A percentile compares a stretch with the other conserved stretches of the same genome.
Conservation (phyloP, 1,140 invertebrate genomes). For the Nasonia vitripennis region DNA sequence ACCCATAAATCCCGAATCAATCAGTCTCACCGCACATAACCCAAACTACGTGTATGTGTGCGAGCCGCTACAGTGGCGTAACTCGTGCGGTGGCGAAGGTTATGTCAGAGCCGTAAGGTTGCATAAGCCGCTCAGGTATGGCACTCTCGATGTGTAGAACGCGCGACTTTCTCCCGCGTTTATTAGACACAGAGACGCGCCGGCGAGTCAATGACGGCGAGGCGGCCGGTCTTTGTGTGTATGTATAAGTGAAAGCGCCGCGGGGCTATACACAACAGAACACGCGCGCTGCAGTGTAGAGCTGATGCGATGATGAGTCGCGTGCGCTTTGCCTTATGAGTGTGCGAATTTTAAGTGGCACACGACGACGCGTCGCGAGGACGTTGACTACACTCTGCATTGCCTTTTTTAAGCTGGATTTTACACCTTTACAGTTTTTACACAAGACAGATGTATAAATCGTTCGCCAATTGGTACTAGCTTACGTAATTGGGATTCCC, state of each 20-base stretch:
- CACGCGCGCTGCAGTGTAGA: background rate
- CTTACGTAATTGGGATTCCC: too few species aligned
- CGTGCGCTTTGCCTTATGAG: background rate
- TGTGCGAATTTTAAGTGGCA: slow-evolving; percentile 3
- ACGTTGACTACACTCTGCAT: too few species aligned
- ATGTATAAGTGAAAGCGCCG: background rate
- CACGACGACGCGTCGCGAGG: background rate
- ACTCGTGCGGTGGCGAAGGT: slow-evolving; percentile 72
- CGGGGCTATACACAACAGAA: background rate
- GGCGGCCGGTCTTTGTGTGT: background rate
- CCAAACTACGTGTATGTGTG: too few species aligned
- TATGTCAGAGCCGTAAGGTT: slow-evolving; percentile 72
- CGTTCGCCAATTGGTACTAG: too few species aligned
- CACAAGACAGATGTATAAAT: too few species aligned
- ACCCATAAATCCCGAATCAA: background rate
- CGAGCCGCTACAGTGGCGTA: slow-evolving; percentile 64
- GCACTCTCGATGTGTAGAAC: background rate
- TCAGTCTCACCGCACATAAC: background rate
- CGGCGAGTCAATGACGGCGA: slow-evolving; percentile 14
- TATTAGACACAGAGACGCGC: background rate
- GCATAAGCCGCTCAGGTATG: slow-evolving; percentile 60
- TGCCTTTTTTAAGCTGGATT: too few species aligned
- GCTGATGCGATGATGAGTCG: background rate
- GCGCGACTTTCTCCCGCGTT: background rate
- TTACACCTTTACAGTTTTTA: too few species aligned